Percentiles rank a stretch among this genome's conserved stretches.
phyloP scores from a whole-genome alignment of 2,888 invertebrate species.

The Diaphora mendica region DNA sequence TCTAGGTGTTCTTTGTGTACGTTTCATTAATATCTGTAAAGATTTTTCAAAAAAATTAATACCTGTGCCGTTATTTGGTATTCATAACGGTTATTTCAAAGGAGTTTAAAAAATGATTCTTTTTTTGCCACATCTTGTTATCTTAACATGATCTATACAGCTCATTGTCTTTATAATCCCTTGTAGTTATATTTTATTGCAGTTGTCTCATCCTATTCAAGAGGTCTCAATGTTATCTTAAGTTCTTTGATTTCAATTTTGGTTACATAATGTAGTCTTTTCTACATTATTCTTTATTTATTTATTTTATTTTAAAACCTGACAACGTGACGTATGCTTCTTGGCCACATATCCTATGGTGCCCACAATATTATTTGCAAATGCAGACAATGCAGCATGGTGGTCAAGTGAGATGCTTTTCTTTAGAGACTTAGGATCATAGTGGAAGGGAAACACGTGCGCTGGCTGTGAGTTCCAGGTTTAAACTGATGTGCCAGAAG shows the following conservation, averaged over 20 bases:
- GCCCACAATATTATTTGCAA: too few relatives aligned
- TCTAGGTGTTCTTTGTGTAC: too few relatives aligned
- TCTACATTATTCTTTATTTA: background rate
- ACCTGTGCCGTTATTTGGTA: background rate
- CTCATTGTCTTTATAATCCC: background rate
- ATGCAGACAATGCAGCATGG: too few relatives aligned
- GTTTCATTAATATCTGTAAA: too few relatives aligned
- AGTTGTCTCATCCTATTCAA: background rate
- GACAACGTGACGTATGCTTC: too few relatives aligned
- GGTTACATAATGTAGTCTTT: background rate
- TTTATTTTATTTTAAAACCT: too few relatives aligned
- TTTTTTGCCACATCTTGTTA: background rate
- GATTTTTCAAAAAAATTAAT: background rate
- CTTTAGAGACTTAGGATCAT: too few relatives aligned
- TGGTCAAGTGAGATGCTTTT: too few relatives aligned
- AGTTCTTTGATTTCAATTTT: background rate
- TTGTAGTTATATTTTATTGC: background rate
- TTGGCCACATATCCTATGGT: too few relatives aligned
- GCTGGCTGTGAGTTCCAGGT: too few relatives aligned
- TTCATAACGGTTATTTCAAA: background rate
- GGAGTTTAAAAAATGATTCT: background rate
- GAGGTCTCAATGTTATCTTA: background rate
- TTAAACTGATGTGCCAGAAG: too few relatives aligned
- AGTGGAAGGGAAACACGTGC: too few relatives aligned
- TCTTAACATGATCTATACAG: background rate